Percentiles rank a stretch among this genome's conserved stretches.
These are phyloP conservation scores for Lordiphosa fenestrarum DNA, from an alignment of 2,888 invertebrate species.

Conservation along the genomic window DNA sequence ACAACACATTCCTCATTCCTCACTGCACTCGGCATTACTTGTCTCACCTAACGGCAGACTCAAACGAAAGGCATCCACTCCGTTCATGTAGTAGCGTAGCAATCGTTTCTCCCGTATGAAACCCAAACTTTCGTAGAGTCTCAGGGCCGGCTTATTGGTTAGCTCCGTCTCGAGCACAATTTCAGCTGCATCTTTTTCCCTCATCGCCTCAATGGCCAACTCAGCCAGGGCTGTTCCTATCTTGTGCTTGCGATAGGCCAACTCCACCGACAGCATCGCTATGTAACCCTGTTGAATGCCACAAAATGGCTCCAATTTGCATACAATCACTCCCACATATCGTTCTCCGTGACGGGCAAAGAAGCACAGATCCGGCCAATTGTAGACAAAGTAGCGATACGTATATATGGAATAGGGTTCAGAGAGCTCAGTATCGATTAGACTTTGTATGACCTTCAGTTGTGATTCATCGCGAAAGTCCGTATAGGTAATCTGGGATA, in stretches of 20 bases:
- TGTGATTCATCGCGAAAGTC: slow-evolving; percentile 39
- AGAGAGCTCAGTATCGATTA: slow-evolving; percentile 50
- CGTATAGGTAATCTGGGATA: slow-evolving; percentile 75
- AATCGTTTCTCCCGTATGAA: slow-evolving; percentile 99
- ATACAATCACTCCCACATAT: slow-evolving; percentile 59
- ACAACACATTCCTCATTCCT: neutral
- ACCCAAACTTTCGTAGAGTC: slow-evolving; percentile 97
- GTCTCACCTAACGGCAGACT: slow-evolving; percentile 91
- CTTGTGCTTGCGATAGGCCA: slow-evolving; percentile 36
- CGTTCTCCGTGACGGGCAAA: slow-evolving; percentile 43
- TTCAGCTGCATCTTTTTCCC: slow-evolving; percentile 95
- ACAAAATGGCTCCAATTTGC: slow-evolving; percentile 34
- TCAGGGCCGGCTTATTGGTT: slow-evolving; percentile 96
- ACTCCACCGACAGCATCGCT: slow-evolving; percentile 62
- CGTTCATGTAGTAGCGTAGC: slow-evolving; percentile 98
- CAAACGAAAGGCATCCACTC: slow-evolving; percentile 97
- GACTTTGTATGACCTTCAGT: slow-evolving; percentile 28
- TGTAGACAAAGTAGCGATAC: slow-evolving; percentile 63
- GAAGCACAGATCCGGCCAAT: slow-evolving; percentile 57
- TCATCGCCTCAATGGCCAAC: slow-evolving; percentile 88
- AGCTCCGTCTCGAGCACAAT: slow-evolving; percentile 99
- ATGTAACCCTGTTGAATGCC: slow-evolving; percentile 42
- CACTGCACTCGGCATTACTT: neutral
- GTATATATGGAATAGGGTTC: slow-evolving; percentile 65
- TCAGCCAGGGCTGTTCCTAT: slow-evolving; percentile 49